These are phyloP conservation scores for Monoplex corrugatus DNA, from an alignment of 2,888 invertebrate genomes.

Conservation along the genomic window DNA sequence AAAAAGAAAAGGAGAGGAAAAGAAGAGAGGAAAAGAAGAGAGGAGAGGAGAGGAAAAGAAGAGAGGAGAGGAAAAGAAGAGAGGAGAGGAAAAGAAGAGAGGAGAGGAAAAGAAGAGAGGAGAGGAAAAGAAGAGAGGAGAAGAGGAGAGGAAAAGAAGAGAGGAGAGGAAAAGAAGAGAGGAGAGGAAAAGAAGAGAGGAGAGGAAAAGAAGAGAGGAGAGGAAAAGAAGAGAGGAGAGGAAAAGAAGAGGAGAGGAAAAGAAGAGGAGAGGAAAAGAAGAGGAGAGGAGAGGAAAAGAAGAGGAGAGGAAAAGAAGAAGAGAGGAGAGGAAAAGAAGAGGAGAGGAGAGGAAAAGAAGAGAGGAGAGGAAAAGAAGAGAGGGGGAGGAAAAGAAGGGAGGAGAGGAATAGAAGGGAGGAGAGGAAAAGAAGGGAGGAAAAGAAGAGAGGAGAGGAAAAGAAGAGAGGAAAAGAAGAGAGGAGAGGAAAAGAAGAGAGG, in stretches of 20 bases:
- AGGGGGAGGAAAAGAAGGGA: conserved; percentile 33
- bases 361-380: not conserved
- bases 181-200: not conserved
- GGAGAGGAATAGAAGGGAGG: conserved; percentile 36
- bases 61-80: not conserved
- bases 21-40: not conserved
- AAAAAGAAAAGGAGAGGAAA: not conserved
- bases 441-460: no score
- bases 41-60: not conserved
- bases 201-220: not conserved
- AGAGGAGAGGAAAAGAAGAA: not conserved
- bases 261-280: not conserved
- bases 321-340: not conserved
- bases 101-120: not conserved
- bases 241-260: not conserved
- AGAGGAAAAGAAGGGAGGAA: no score
- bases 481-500: no score
- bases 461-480: not conserved
- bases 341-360: not conserved
- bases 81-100: not conserved
- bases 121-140: not conserved
- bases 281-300: not conserved
- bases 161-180: not conserved
- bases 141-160: not conserved
- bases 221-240: not conserved